A percentile compares a stretch with the other conserved stretches of the same genome.
phyloP scores from a whole-genome alignment of 2,113 vertebrate species.

The Passer montanus region DNA sequence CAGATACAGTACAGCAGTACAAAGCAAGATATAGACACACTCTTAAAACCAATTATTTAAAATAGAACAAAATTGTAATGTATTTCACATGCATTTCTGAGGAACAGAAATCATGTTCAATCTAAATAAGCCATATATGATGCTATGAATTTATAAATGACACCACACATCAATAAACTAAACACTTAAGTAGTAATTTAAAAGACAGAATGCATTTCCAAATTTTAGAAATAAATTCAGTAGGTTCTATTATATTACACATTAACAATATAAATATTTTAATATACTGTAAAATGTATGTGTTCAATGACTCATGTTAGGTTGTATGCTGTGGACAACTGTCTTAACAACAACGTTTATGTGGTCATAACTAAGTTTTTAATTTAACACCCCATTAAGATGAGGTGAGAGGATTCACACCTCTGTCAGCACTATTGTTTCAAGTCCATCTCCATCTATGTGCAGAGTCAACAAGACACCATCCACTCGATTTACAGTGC shows the following conservation, averaged over 20 bases:
- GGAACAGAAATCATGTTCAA: not conserved
- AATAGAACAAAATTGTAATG: conserved; percentile 5
- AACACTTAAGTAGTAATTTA: conserved; percentile 40
- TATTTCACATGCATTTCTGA: conserved; percentile 14
- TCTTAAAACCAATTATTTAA: conserved; percentile 15
- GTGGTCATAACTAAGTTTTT: conserved; percentile 53
- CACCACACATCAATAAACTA: conserved; percentile 54
- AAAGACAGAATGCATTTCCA: conserved; percentile 42
- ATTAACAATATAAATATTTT: conserved; percentile 67
- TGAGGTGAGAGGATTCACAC: conserved; percentile 26
- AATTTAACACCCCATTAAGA: conserved; percentile 63
- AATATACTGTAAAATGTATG: conserved; percentile 56
- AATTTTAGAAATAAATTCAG: conserved; percentile 46
- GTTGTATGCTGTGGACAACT: conserved; percentile 32
- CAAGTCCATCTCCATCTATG: conserved; percentile 5
- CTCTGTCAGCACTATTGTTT: conserved; percentile 37
- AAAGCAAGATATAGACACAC: not conserved
- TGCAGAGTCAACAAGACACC: not conserved
- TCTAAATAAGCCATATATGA: conserved; percentile 21
- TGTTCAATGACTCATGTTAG: conserved; percentile 57
- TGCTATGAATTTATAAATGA: conserved; percentile 22
- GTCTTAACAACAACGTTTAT: conserved; percentile 36
- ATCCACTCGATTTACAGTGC: not conserved
- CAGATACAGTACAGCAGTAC: not conserved
- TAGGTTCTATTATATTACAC: conserved; percentile 25